Evolutionary conservation across 2,888 invertebrate species (phyloP), one percentile per base, ranked within the genome.

Genomic region (Pachliopta kotzebuea): DNA sequence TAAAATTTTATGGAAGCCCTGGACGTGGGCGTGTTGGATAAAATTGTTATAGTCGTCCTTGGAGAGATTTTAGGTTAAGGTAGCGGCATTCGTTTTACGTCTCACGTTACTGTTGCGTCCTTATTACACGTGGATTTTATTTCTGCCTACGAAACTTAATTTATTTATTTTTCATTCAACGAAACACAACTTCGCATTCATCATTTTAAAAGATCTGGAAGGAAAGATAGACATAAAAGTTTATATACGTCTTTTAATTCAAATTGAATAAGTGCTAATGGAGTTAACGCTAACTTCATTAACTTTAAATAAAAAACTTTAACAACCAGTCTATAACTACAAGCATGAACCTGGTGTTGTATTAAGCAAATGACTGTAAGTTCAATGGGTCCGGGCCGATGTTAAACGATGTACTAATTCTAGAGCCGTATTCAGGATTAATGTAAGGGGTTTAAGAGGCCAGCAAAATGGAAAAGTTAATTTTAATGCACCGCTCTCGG

Each of bases 391-490:
- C 20, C 31, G 23, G 60, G 37, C 20, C 49, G 49, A 67, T 69
- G 63, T 61, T 69, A 65, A 67, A 45, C 67, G 65, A 65, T 65
- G 66, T 62, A 66, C 58, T 69, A 68, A 60, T 61, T 60, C 67
- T 69, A 62, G 65, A 56, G 56, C 65, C 71, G 70, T 70, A 75
- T 77, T 77, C 71, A 74, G 72, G 69, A 71, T 70, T 71, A 71
- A 74, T 75, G 70, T 76, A 73, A 74, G 72, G 73, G 75, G 72
- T 72, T 80, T 78, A 77, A 74, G 74, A 74, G 74, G 71, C 76
- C 73, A 70, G 72, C 73, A 75, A 76, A 83, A 81, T 79, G 79
- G 78, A 78, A 83, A 80, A 84, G 81, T 81, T 81, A 82, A 84
- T 81, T 84, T 81, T 79, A 80, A 83, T 81, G 73, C 79, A 72